A percentile compares a stretch with the other conserved stretches of the same genome.
Evolutionary conservation across 2,113 vertebrate species (phyloP).

Genomic region (Mesocricetus auratus): DNA sequence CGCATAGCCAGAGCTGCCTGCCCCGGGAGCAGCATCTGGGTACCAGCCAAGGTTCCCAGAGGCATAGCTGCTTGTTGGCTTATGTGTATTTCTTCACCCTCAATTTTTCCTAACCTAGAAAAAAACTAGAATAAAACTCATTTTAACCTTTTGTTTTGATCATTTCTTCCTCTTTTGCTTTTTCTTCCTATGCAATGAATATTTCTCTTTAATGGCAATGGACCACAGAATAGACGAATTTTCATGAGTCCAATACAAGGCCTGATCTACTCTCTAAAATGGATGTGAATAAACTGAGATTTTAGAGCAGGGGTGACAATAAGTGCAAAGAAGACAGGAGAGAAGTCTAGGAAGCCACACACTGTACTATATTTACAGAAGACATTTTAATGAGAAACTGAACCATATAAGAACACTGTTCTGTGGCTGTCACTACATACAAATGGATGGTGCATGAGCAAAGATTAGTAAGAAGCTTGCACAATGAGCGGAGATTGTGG

Average conservation of each 20-base stretch:
- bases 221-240: neutral
- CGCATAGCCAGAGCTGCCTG: neutral
- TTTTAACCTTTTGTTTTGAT: neutral
- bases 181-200: neutral
- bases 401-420: neutral
- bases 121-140: conserved; percentile 13
- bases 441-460: neutral
- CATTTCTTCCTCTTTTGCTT: neutral
- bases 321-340: neutral
- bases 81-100: neutral
- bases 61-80: neutral
- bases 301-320: neutral
- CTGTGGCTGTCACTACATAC: neutral
- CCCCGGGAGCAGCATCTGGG: neutral
- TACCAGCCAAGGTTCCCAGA: neutral
- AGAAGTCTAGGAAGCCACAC: neutral
- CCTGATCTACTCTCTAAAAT: neutral
- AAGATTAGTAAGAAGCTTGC: neutral
- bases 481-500: neutral
- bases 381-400: neutral
- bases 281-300: neutral
- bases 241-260: neutral
- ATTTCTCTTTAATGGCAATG: neutral
- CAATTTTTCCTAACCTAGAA: neutral
- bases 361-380: neutral